Evolutionary conservation across 2,888 invertebrate genomes (phyloP), one percentile per base, ranked within the genome.

Genomic region (Oeneis ivallda): DNA sequence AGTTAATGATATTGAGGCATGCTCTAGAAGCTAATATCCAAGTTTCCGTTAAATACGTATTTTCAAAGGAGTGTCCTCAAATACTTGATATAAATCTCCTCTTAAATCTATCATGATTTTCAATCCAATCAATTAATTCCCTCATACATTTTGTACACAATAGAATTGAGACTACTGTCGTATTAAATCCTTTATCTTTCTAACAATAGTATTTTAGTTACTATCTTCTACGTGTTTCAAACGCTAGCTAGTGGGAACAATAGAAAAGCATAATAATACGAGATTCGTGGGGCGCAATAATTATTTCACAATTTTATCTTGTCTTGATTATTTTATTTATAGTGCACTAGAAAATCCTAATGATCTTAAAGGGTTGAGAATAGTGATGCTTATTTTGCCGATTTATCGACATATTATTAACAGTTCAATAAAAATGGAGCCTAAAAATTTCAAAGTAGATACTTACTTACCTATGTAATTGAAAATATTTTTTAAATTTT

Each of bases 281-380:
- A 54, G 53, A 59, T 66, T 69, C 70, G 64, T 67, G 69, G 62
- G 57, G 50, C 37, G 76, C 78, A 82, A 83, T 84, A 86, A 87
- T 87, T 85, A 86, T 83, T 83, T 86, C 81, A 84, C 80, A 80
- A 79, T 83, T 84, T 85, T 85, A 87, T 87, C 85, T 80, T 70
- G 50, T 62, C 74, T 77, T 75, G 79, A 84, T 85, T 86, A 83
- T 82, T 86, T 86, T 86, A 86, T 86, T 87, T 86, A 85, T 85
- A 80, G 80, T 73, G 68, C 77, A 77, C 77, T 78, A 76, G 76
- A 76, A 69, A 76, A 82, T 82, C 82, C 81, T 82, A 85, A 80
- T 81, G 82, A 78, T 79, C 74, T 71, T 73, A 62, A 66, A 71
- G 71, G 75, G 72, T 72, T 70, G 67, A 61, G 52, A 19, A 1